Percentiles rank a stretch among this genome's conserved stretches.
Conservation (phyloP, 1,140 invertebrate genomes). For the Pseudomyrmex flavicornis region DNA sequence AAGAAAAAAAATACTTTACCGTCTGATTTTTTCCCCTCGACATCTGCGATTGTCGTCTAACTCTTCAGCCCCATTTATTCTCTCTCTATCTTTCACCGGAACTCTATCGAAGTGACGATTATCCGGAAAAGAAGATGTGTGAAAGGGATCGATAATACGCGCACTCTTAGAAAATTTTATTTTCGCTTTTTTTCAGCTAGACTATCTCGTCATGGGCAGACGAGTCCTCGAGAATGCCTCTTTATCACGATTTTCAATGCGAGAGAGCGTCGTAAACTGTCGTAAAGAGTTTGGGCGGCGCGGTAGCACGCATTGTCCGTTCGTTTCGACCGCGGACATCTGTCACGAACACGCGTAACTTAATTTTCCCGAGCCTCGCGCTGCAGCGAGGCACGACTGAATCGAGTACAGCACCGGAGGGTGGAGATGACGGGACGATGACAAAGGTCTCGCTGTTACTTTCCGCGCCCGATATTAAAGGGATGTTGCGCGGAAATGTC, state of each 20-base stretch:
- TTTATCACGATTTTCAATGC: conserved; percentile 72
- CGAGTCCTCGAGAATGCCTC: conserved; percentile 42
- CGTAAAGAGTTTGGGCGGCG: conserved; percentile 70
- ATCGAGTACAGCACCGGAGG: conserved; percentile 28
- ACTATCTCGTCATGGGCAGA: background rate
- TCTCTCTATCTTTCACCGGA: background rate
- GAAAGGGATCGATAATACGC: conserved; percentile 8
- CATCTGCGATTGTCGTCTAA: background rate
- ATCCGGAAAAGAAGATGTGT: background rate
- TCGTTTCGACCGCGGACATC: conserved; percentile 70
- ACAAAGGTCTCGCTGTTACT: conserved; percentile 66
- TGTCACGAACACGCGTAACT: conserved; percentile 78
- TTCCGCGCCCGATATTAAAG: conserved; percentile 68
- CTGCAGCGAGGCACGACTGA: conserved; percentile 8
- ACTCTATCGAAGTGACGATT: conserved; percentile 18
- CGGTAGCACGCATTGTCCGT: conserved; percentile 71
- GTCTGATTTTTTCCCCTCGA: conserved; percentile 10
- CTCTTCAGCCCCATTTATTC: conserved; percentile 47
- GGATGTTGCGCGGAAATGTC: conserved; percentile 70
- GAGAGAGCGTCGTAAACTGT: conserved; percentile 59
- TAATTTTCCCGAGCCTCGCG: conserved; percentile 72
- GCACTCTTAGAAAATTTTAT: conserved; percentile 40
- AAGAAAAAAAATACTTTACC: no score
- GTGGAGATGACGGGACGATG: conserved; percentile 54
- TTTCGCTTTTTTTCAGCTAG: conserved; percentile 16